Evolutionary conservation across 2,888 invertebrate genomes (phyloP).

Genomic region (Formica aserva): DNA sequence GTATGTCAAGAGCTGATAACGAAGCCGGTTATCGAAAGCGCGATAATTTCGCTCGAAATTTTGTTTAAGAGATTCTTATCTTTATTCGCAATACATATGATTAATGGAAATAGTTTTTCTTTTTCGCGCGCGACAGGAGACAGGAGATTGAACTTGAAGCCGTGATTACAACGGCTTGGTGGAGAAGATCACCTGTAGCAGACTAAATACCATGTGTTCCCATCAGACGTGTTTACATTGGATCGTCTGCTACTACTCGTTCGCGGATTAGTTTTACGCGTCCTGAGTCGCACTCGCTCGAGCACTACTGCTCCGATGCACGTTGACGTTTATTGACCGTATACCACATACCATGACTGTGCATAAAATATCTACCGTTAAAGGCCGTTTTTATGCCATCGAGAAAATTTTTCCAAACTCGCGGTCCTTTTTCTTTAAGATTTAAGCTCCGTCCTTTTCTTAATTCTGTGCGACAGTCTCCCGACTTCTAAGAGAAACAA

Average conservation of each 20-base stretch:
- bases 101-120: not conserved
- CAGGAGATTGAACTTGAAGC: not conserved
- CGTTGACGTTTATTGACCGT: conserved; percentile 48
- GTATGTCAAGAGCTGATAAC: not conserved
- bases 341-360: conserved; percentile 17
- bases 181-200: conserved; percentile 37
- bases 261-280: conserved; percentile 6
- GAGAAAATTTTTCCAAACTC: not conserved
- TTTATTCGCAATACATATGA: not conserved
- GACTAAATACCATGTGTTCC: conserved; percentile 53
- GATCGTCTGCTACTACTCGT: conserved; percentile 41
- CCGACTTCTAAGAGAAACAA: not conserved
- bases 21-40: not conserved
- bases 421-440: not conserved
- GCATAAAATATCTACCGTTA: conserved; percentile 20
- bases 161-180: not conserved
- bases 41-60: conserved; percentile 2
- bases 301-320: conserved; percentile 17
- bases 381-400: conserved; percentile 10
- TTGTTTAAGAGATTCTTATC: not conserved
- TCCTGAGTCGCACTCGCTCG: conserved; percentile 7
- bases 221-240: conserved; percentile 43
- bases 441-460: not conserved
- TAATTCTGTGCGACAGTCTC: not conserved
- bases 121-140: not conserved